Evolutionary conservation across 2,888 invertebrate species (phyloP).

Genomic region (Leptothorax acervorum): DNA sequence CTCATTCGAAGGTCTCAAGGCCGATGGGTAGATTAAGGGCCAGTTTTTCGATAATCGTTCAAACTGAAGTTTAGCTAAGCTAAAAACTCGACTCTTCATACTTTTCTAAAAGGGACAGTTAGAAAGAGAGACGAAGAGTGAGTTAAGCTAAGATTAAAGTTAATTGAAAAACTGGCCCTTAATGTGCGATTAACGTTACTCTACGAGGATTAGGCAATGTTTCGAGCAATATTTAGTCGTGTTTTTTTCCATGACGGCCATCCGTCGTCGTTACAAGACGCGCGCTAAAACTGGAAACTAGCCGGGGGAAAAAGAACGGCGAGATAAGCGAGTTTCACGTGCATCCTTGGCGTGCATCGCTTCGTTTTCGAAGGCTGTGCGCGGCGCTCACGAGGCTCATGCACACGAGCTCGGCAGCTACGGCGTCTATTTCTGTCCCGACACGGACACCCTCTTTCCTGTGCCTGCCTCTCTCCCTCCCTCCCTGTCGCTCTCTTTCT

Average conservation of each 20-base stretch:
- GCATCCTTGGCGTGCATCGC: conserved; percentile 64
- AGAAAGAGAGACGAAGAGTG: too few species aligned
- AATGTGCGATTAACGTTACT: background rate
- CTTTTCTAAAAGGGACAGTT: too few species aligned
- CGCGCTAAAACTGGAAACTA: conserved; percentile 63
- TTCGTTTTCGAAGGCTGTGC: conserved; percentile 71
- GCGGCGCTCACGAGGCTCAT: conserved; percentile 69
- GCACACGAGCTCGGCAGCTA: conserved; percentile 56
- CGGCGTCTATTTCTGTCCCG: conserved; percentile 78
- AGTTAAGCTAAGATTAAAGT: too few species aligned
- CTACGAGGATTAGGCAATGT: conserved; percentile 6
- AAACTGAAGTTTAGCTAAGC: too few species aligned
- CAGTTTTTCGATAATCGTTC: too few species aligned
- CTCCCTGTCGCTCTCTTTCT: background rate
- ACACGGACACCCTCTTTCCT: conserved; percentile 80
- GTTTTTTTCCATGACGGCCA: background rate
- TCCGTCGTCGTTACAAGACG: conserved; percentile 42
- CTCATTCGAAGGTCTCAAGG: background rate
- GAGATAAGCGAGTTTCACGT: conserved; percentile 60
- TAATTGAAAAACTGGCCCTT: too few species aligned
- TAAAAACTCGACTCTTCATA: too few species aligned
- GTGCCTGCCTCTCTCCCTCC: conserved; percentile 69
- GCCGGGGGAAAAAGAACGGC: conserved; percentile 1
- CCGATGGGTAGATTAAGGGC: background rate
- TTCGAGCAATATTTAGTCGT: conserved; percentile 52